Evolutionary conservation across 2,888 invertebrate genomes (phyloP), one percentile per base, ranked within the genome.

Genomic region (Euplagia quadripunctaria): DNA sequence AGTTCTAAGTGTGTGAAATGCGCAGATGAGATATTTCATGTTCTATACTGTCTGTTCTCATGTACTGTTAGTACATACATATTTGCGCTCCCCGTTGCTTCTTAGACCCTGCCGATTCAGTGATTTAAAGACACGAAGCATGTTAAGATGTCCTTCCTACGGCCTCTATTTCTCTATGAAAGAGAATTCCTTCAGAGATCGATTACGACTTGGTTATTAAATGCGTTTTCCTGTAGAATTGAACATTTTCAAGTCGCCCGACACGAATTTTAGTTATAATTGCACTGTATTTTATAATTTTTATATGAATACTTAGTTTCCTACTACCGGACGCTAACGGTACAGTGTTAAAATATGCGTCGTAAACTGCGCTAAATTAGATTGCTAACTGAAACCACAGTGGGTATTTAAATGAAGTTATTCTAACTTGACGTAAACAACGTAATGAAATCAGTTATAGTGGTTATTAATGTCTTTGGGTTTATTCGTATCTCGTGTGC

Each of bases 381-480:
- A 61, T 31, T 61, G 61, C 61, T 2, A 31, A 31, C 31, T 61
- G 14, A 31, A 12, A 61, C 8, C 68, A 43, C n/a, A 55, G 42
- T 51, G 16, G 67, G 31, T 52, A 17, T 17, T 55, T 31, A 58
- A 58, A 61, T 69, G 46, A 61, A 69, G 31, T 46, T 68, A 69
- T 69, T 61, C n/a, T 68, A 58, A 55, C 43, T 49, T 49, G 20
- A 68, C 68, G 43, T 49, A 72, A 72, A 72, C 72, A 72, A 63
- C 51, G 43, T 61, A 73, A 70, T 73, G 61, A 69, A 69, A 64
- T 61, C 49, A 64, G 72, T 65, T 17, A 61, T 64, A 43, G 52
- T 41, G 31, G 31, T 31, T 55, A 46, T 9, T 64, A 67, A 1
- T 52, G 20, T 65, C n/a, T 65, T 31, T 46, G 46, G 46, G 67